phyloP scores from a whole-genome alignment of 2,113 vertebrate genomes.

The Diadophis punctatus region DNA sequence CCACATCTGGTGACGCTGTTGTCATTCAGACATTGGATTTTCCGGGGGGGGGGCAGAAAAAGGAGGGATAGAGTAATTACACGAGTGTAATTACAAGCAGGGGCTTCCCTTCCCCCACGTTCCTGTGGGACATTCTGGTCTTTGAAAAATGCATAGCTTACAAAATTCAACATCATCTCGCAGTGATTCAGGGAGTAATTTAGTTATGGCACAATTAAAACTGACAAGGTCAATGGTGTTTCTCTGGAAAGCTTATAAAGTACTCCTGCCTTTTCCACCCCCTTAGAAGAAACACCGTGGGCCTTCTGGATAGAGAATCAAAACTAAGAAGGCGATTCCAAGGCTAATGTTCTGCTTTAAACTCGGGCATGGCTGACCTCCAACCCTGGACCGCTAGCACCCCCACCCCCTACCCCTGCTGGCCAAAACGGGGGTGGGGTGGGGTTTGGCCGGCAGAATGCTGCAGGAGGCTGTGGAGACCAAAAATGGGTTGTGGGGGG shows the following conservation, averaged over 20 bases:
- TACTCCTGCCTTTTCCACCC: slow-evolving; percentile 21
- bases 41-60: neutral
- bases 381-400: neutral
- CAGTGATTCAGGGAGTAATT: neutral
- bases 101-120: neutral
- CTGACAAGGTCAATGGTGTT: slow-evolving; percentile 59
- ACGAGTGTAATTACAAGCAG: neutral
- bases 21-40: neutral
- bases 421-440: too few species aligned
- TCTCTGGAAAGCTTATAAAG: slow-evolving; percentile 32
- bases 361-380: neutral
- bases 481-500: too few species aligned
- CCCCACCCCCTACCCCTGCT: neutral
- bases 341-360: neutral
- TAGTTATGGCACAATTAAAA: slow-evolving; percentile 47
- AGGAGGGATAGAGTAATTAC: neutral
- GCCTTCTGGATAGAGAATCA: neutral
- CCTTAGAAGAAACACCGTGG: neutral
- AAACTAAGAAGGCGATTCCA: neutral
- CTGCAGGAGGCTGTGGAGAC: too few species aligned
- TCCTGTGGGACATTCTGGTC: neutral
- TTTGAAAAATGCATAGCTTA: slow-evolving; percentile 23
- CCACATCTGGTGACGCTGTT: neutral
- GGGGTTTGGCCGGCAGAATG: too few species aligned
- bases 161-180: neutral